phyloP scores from a whole-genome alignment of 2,113 vertebrate genomes.

The Podiceps cristatus region DNA sequence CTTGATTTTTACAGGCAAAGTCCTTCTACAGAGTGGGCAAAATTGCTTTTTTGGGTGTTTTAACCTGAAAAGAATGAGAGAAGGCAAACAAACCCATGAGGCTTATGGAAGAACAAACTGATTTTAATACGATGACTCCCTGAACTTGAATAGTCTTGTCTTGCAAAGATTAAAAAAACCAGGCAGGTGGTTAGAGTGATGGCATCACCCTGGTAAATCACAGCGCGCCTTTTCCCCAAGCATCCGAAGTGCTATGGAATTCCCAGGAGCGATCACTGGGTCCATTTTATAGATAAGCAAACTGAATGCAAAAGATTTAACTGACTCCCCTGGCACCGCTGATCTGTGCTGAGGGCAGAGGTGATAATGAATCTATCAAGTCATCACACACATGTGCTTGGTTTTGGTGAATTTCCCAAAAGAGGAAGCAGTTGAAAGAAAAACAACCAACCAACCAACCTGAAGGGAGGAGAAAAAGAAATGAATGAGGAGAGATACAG shows the following conservation, averaged over 20 bases:
- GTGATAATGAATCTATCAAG: not conserved
- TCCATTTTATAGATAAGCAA: not conserved
- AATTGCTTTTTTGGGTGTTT: conserved; percentile 70
- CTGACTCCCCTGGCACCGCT: not conserved
- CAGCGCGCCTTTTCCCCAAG: not conserved
- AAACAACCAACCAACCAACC: not conserved
- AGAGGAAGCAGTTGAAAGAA: not conserved
- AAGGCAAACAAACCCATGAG: not conserved
- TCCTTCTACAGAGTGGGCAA: conserved; percentile 81
- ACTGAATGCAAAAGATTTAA: not conserved
- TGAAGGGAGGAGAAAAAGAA: not conserved
- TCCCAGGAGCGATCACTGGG: not conserved
- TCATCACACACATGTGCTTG: not conserved
- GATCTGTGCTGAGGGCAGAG: not conserved
- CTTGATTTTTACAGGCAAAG: conserved; percentile 75
- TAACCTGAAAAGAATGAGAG: conserved; percentile 71
- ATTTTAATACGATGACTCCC: not conserved
- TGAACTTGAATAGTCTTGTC: not conserved
- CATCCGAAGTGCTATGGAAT: not conserved
- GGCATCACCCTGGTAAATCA: not conserved
- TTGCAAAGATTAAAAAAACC: not conserved
- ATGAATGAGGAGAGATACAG: not conserved
- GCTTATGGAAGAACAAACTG: not conserved
- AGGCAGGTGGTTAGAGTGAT: not conserved
- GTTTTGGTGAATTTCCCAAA: not conserved